A percentile compares a stretch with the other conserved stretches of the same genome.
These are phyloP conservation scores for Zeuzera pyrina DNA, from an alignment of 2,888 invertebrate genomes.

Conservation along the genomic window DNA sequence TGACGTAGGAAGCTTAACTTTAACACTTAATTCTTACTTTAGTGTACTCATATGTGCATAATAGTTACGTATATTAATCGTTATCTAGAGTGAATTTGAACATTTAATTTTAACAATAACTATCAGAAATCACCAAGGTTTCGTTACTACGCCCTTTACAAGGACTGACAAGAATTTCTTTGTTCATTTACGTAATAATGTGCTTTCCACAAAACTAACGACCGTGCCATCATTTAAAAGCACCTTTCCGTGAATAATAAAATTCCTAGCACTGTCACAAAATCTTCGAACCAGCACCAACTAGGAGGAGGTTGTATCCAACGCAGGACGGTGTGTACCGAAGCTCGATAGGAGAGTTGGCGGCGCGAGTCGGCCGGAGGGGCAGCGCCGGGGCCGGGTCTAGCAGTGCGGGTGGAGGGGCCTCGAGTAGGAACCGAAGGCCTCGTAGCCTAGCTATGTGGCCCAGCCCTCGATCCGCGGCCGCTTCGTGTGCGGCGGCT, in stretches of 20 bases:
- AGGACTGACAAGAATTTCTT: not conserved
- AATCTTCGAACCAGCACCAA: conserved; percentile 23
- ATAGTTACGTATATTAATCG: conserved; percentile 62
- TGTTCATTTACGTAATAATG: not conserved
- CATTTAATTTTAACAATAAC: conserved; percentile 41
- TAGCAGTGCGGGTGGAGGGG: conserved; percentile 69
- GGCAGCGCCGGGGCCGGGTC: conserved; percentile 25
- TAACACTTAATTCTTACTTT: conserved; percentile 50
- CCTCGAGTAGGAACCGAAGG: conserved; percentile 66
- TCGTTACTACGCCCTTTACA: not conserved
- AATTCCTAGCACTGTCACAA: conserved; percentile 23
- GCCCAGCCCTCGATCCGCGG: conserved; percentile 94
- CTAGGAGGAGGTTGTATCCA: conserved; percentile 8
- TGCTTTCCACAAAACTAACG: conserved; percentile 13
- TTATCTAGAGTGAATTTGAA: conserved; percentile 50
- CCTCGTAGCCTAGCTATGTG: conserved; percentile 80
- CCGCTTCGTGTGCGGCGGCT: conserved; percentile 81
- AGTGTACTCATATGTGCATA: conserved; percentile 62
- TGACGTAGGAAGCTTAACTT: conserved; percentile 28
- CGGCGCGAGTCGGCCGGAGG: conserved; percentile 18
- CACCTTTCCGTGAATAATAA: conserved; percentile 30
- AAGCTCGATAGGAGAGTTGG: conserved; percentile 38
- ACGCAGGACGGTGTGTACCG: conserved; percentile 11
- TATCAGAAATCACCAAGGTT: conserved; percentile 11
- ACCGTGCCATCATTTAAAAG: conserved; percentile 43